Conservation (phyloP, 2,797 vertebrate genomes). For the Amblyraja radiata region DNA sequence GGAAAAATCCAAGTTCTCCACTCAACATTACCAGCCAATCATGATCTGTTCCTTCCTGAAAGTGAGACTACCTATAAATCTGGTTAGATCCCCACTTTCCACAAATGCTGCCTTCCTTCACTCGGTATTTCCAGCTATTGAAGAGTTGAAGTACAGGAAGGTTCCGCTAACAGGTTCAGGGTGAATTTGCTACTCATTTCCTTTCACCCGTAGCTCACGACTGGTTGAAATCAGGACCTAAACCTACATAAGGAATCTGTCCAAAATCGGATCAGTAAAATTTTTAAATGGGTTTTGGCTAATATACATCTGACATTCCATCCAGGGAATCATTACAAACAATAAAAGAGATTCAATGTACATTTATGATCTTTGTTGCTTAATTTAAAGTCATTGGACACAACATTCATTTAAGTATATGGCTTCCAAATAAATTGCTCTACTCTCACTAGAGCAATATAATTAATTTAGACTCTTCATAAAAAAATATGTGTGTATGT, state of each 20-base stretch:
- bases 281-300: neutral
- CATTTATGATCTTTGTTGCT: neutral
- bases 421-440: neutral
- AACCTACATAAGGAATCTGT: neutral
- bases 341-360: neutral
- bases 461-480: neutral
- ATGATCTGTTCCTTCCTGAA: neutral
- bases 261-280: neutral
- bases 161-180: neutral
- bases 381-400: neutral
- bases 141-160: neutral
- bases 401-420: neutral
- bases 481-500: neutral
- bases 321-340: neutral
- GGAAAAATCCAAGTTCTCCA: too few species aligned
- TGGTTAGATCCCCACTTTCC: too few species aligned
- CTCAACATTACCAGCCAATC: too few species aligned
- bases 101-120: neutral
- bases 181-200: neutral
- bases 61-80: neutral
- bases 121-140: neutral
- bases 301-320: neutral
- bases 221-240: neutral
- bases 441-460: neutral
- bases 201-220: too few species aligned